A percentile compares a stretch with the other conserved stretches of the same genome.
These are phyloP conservation scores for Limnothrissa miodon DNA, from an alignment of 2,113 vertebrate species.

Conservation along the genomic window DNA sequence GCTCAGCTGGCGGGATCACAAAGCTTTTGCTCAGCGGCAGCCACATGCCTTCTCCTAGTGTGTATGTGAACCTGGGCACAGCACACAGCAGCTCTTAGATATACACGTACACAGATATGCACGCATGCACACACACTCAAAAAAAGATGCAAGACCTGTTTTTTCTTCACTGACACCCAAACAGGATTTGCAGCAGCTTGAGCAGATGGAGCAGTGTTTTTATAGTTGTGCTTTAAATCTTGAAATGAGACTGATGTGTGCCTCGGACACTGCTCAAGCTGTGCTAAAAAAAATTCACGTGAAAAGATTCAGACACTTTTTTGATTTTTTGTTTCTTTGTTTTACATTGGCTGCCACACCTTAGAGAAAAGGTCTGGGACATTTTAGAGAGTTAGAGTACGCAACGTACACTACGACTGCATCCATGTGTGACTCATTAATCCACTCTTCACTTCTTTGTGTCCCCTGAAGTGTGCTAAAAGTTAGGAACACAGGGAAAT, in stretches of 20 bases:
- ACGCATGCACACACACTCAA: neutral
- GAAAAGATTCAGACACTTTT: neutral
- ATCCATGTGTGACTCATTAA: too few relatives aligned
- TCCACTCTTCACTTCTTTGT: too few relatives aligned
- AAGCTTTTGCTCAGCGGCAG: constrained; percentile 97
- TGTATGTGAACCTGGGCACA: constrained; percentile 89
- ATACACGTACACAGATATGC: neutral
- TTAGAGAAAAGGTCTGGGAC: neutral
- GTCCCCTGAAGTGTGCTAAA: too few relatives aligned
- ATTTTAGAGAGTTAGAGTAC: neutral
- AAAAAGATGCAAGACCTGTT: neutral
- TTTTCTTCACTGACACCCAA: neutral
- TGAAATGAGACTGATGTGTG: neutral
- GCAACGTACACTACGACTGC: neutral
- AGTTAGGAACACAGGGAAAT: too few relatives aligned
- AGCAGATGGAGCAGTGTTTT: constrained; percentile 3
- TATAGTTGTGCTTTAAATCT: neutral
- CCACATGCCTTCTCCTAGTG: constrained; percentile 98
- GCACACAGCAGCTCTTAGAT: neutral
- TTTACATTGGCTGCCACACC: neutral
- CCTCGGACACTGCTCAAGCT: neutral
- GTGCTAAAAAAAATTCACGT: neutral
- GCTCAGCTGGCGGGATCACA: constrained; percentile 92
- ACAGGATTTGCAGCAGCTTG: neutral
- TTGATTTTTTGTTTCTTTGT: neutral